Conservation (phyloP, 2,797 vertebrate species). For the Peromyscus aztecus region DNA sequence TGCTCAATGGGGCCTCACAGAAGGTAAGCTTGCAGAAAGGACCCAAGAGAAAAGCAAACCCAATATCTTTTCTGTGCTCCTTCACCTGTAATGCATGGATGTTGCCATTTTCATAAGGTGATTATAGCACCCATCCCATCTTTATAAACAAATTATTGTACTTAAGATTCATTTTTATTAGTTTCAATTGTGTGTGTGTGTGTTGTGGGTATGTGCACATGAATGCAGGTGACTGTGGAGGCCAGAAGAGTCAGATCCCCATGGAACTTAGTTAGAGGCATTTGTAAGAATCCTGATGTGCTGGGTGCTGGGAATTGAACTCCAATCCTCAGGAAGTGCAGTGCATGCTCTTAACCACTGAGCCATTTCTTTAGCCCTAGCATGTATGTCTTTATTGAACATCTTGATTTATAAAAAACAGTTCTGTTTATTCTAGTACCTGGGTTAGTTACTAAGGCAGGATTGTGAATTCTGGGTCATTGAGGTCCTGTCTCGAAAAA, state of each 20-base stretch:
- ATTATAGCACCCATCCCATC: background rate
- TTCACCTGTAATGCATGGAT: background rate
- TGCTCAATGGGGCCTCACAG: slow-evolving; percentile 98
- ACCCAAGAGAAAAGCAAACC: background rate
- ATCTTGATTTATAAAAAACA: background rate
- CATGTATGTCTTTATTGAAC: background rate
- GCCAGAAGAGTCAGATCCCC: background rate
- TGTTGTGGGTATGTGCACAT: background rate
- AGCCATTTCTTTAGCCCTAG: background rate
- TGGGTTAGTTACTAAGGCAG: background rate
- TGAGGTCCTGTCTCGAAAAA: background rate
- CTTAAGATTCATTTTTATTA: background rate
- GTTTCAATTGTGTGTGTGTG: background rate
- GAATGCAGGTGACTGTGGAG: background rate
- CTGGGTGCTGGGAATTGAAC: background rate
- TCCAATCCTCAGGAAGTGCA: background rate
- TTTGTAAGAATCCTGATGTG: background rate
- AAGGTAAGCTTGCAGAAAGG: slow-evolving; percentile 91
- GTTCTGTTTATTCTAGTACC: background rate
- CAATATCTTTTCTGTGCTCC: background rate
- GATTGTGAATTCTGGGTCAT: background rate
- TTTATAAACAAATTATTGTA: background rate
- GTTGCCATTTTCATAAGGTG: background rate
- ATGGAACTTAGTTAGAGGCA: background rate
- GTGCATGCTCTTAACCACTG: background rate